Evolutionary conservation across 2,797 vertebrate genomes (phyloP).

Genomic region (Gymnoscopelus braueri): DNA sequence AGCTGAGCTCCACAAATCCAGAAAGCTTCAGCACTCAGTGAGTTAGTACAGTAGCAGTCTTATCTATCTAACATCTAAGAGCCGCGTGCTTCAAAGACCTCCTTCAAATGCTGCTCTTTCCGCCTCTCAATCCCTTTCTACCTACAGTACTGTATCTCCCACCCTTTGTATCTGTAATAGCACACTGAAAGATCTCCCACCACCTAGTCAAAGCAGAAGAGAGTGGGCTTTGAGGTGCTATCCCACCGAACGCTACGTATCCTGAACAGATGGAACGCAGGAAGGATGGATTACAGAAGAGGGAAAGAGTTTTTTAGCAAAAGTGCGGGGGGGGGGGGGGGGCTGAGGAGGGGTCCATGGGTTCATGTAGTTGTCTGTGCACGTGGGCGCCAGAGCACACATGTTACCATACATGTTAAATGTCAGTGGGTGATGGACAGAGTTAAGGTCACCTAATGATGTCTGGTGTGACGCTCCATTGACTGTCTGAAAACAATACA

Average conservation of each 20-base stretch:
- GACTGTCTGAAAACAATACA: constrained; percentile 61
- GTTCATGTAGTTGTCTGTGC: neutral
- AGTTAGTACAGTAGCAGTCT: constrained; percentile 28
- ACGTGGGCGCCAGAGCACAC: neutral
- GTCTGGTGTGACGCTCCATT: constrained; percentile 56
- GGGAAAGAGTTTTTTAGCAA: constrained; percentile 25
- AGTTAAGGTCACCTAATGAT: constrained; percentile 66
- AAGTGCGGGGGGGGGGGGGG: constrained; percentile 4
- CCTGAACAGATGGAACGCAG: constrained; percentile 40
- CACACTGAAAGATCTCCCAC: constrained; percentile 50
- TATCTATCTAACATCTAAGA: constrained; percentile 49
- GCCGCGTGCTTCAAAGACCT: constrained; percentile 57
- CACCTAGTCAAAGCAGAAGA: constrained; percentile 40
- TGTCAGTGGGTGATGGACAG: constrained; percentile 66
- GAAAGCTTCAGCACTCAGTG: constrained; percentile 58
- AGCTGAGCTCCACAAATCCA: constrained; percentile 53
- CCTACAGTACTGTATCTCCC: constrained; percentile 26
- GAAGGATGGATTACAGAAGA: constrained; percentile 31
- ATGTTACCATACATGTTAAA: constrained; percentile 43
- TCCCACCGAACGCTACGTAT: constrained; percentile 25
- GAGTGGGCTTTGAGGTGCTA: constrained; percentile 46
- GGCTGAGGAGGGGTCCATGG: too few species aligned
- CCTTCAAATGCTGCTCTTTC: constrained; percentile 55
- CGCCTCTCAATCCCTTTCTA: constrained; percentile 44
- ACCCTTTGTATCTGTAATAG: constrained; percentile 57